phyloP scores from a whole-genome alignment of 37 sponge, comb jelly and placozoan genomes.

The Bolinopsis microptera region DNA sequence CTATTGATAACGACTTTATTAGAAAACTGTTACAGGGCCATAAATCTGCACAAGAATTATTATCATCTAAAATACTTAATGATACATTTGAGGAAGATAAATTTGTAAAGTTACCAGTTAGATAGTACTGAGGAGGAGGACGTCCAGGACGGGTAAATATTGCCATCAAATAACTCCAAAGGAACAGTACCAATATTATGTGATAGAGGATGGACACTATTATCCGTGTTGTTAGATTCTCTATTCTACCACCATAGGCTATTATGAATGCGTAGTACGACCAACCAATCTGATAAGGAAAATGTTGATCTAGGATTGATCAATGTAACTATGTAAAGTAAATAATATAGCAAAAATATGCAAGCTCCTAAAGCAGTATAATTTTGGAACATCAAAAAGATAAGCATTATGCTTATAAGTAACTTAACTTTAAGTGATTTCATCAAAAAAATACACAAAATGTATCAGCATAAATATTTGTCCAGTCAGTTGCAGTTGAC shows the following conservation, averaged over 20 bases:
- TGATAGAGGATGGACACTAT: slow-evolving; percentile 33
- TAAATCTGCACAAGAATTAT: too few species aligned
- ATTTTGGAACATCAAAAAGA: not conserved
- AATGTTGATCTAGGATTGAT: too few species aligned
- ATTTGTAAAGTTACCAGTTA: too few species aligned
- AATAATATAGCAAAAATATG: too few species aligned
- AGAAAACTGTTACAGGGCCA: too few species aligned
- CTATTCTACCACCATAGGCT: slow-evolving; percentile 49
- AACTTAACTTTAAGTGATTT: not conserved
- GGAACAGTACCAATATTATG: not conserved
- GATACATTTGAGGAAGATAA: too few species aligned
- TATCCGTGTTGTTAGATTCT: not conserved
- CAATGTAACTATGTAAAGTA: too few species aligned
- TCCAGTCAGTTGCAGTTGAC: too few species aligned
- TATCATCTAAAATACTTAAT: too few species aligned
- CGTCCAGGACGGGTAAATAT: slow-evolving; percentile 8
- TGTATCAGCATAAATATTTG: not conserved
- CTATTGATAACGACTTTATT: too few species aligned
- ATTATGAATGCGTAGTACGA: slow-evolving; percentile 56
- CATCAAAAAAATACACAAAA: not conserved
- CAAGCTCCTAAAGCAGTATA: too few species aligned
- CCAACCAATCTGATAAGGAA: slow-evolving; percentile 65
- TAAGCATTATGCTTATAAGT: not conserved
- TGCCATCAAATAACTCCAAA: slow-evolving; percentile 61
- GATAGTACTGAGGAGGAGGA: slow-evolving; percentile 53